Evolutionary conservation across 2,113 vertebrate species (phyloP).

Genomic region (Orycteropus afer): DNA sequence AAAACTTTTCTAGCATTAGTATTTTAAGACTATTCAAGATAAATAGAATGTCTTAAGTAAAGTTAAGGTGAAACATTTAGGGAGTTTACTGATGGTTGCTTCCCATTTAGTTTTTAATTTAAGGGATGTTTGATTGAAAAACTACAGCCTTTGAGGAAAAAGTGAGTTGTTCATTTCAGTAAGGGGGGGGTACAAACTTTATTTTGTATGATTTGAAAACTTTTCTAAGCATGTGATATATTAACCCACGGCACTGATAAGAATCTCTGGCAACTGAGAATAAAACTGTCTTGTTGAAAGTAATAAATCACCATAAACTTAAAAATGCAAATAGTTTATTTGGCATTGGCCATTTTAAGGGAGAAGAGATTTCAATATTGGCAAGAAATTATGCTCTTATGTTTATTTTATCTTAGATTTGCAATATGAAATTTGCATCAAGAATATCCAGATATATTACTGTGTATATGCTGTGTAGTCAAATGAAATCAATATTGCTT

Average conservation of each 20-base stretch:
- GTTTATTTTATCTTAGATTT: constrained; percentile 38
- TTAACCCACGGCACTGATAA: background rate
- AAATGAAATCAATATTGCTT: constrained; percentile 35
- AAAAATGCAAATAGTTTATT: constrained; percentile 41
- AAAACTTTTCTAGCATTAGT: background rate
- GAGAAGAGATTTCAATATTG: background rate
- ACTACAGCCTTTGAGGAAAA: background rate
- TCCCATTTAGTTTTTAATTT: background rate
- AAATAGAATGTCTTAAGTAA: background rate
- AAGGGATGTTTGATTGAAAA: background rate
- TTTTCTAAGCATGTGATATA: background rate
- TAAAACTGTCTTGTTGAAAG: background rate
- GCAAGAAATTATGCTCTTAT: background rate
- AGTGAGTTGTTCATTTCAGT: background rate
- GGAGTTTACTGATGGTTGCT: background rate
- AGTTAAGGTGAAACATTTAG: background rate
- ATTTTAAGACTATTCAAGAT: background rate
- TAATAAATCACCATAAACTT: background rate
- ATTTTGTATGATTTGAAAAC: background rate
- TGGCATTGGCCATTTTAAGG: background rate
- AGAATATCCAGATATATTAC: background rate
- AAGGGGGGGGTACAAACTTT: background rate
- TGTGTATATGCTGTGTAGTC: background rate
- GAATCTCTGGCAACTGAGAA: background rate
- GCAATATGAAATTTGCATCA: background rate